Evolutionary conservation across 2,797 vertebrate species (phyloP), one percentile per base, ranked within the genome.

Genomic region (Smutsia temminckii): DNA sequence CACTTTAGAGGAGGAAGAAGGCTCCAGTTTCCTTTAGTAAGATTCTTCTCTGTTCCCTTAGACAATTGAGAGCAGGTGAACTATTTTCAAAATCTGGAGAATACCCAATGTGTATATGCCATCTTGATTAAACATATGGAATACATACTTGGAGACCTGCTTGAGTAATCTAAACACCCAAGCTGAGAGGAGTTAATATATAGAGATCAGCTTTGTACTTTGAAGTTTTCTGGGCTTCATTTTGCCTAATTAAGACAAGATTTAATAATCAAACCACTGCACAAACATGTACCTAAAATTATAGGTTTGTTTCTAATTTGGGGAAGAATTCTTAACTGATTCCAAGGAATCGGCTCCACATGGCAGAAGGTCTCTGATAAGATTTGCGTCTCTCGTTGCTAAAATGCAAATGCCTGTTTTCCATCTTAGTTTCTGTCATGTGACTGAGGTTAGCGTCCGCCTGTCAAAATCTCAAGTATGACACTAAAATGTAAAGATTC

Each of bases 231-330:
- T 98, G 98, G 98, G 98, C 98, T 98, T 98, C 98, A 98, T 98
- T 98, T 98, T 98, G 97, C 89, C 97, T 98, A 98, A 98, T 98
- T 98, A 98, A 98, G 97, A 97, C 97, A 98, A 98, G 98, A 98
- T 98, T 99, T 98, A 98, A 98, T 99, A 98, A 98, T 97, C 97
- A 98, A 98, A 98, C 97, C 98, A 98, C 98, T 98, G 98, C 98
- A 98, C 98, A 98, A 98, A 98, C 97, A 97, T 98, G 96, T 94
- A 97, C 97, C 97, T 98, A 97, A 98, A 98, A 97, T 95, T 97
- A 96, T 91, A 97, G 91, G 98, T 98, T 98, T 98, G 98, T 98
- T 98, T 98, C 98, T 98, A 97, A 98, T 98, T 98, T 98, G 85
- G 95, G 95, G 93, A 97, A 90, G 98, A 98, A 98, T 98, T 98